phyloP scores from a whole-genome alignment of 2,797 vertebrate species.

The Chloroceryle amazona region DNA sequence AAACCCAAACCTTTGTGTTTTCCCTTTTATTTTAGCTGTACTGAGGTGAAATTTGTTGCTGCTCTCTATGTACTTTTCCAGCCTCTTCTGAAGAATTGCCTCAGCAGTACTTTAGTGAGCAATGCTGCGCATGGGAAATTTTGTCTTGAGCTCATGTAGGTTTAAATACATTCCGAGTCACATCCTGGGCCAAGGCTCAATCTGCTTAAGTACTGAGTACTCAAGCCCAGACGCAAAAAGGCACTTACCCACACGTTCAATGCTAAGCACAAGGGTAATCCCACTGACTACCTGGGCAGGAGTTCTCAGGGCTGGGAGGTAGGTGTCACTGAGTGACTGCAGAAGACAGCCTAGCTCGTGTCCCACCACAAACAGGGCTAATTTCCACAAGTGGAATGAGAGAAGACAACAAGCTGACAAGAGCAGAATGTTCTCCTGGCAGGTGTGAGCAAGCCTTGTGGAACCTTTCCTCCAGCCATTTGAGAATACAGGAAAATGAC shows the following conservation, averaged over 20 bases:
- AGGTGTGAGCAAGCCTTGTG: fast-evolving
- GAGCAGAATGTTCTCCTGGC: not conserved
- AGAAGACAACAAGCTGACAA: not conserved
- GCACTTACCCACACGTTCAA: not conserved
- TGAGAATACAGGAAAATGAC: not conserved
- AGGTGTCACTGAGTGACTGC: not conserved
- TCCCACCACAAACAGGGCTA: not conserved
- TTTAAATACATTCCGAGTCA: not conserved
- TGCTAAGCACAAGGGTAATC: not conserved
- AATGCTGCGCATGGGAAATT: not conserved
- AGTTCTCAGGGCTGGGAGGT: not conserved
- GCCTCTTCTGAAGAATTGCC: not conserved
- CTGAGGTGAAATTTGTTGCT: not conserved
- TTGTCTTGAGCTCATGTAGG: not conserved
- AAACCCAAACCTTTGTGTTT: not conserved
- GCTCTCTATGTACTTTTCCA: not conserved
- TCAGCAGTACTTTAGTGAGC: not conserved
- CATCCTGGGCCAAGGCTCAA: not conserved
- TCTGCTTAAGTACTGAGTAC: not conserved
- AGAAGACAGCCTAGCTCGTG: not conserved
- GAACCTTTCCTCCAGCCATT: not conserved
- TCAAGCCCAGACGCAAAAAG: not conserved
- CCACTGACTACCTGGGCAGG: not conserved
- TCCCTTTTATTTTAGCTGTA: not conserved
- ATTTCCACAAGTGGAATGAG: not conserved